Conservation (phyloP, 2,113 vertebrate genomes). For the Rhabdornis inornatus region DNA sequence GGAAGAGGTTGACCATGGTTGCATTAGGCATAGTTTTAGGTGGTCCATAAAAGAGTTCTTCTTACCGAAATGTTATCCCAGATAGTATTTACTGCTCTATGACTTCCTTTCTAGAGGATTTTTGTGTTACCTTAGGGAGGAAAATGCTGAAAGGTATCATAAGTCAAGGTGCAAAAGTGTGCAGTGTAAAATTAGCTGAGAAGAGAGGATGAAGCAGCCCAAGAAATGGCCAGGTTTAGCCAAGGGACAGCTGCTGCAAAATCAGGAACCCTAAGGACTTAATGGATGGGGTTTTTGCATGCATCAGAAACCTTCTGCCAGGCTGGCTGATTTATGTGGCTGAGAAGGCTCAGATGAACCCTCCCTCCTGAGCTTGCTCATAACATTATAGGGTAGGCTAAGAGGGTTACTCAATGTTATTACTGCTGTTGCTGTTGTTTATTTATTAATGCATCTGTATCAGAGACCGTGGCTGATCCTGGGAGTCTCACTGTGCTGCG, state of each 20-base stretch:
- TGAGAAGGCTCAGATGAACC: neutral
- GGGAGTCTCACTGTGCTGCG: conserved; percentile 1
- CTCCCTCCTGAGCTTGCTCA: conserved; percentile 51
- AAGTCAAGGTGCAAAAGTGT: conserved; percentile 51
- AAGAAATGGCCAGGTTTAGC: conserved; percentile 19
- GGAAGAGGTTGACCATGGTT: neutral
- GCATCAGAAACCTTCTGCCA: conserved; percentile 1
- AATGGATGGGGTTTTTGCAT: neutral
- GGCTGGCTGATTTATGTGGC: conserved; percentile 35
- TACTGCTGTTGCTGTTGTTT: conserved; percentile 60
- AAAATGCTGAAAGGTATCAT: conserved; percentile 48
- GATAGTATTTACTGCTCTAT: conserved; percentile 47
- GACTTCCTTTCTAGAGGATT: conserved; percentile 48
- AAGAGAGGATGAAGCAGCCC: neutral
- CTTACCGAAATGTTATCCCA: conserved; percentile 55
- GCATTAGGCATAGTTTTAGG: conserved; percentile 32
- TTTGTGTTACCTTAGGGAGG: conserved; percentile 54
- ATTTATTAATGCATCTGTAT: conserved; percentile 59
- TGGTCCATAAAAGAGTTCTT: conserved; percentile 50
- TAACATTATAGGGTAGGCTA: conserved; percentile 49
- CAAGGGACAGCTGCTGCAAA: conserved; percentile 11
- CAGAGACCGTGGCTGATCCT: neutral
- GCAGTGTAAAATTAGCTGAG: conserved; percentile 19
- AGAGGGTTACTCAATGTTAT: conserved; percentile 57
- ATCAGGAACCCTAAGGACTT: neutral